Evolutionary conservation across 2,113 vertebrate species (phyloP).

Genomic region (Fregata magnificens): DNA sequence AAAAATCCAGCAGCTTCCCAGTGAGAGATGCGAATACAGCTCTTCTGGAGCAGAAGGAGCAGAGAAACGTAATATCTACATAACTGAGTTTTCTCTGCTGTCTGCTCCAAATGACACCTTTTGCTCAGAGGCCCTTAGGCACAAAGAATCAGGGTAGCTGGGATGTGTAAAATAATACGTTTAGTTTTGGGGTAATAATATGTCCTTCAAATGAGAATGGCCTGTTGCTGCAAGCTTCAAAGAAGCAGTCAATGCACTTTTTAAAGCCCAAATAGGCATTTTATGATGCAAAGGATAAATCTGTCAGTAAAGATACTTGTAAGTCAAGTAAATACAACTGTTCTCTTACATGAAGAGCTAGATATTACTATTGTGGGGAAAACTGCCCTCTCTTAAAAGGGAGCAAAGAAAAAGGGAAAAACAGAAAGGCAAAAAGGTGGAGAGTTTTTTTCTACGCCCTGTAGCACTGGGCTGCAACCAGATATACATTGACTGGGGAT

Average conservation of each 20-base stretch:
- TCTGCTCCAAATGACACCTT: slow-evolving; percentile 31
- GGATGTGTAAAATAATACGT: slow-evolving; percentile 13
- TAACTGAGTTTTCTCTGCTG: slow-evolving; percentile 26
- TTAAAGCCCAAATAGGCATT: slow-evolving; percentile 48
- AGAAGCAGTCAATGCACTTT: slow-evolving; percentile 7
- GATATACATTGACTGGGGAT: not conserved
- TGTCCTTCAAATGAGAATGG: slow-evolving; percentile 22
- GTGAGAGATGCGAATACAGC: not conserved
- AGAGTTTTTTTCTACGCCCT: not conserved
- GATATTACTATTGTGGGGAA: not conserved
- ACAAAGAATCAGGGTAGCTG: not conserved
- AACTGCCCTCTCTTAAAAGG: not conserved
- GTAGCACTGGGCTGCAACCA: not conserved
- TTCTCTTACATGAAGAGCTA: not conserved
- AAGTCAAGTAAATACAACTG: slow-evolving; percentile 45
- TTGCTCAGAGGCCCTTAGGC: slow-evolving; percentile 6
- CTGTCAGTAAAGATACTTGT: slow-evolving; percentile 28
- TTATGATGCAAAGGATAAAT: slow-evolving; percentile 50
- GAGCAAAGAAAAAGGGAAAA: not conserved
- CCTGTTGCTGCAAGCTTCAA: slow-evolving; percentile 22
- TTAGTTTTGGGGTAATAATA: slow-evolving; percentile 39
- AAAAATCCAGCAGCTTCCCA: not conserved
- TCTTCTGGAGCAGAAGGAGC: slow-evolving; percentile 1
- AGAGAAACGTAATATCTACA: not conserved
- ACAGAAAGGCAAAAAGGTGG: not conserved